A percentile compares a stretch with the other conserved stretches of the same genome.
phyloP scores from a whole-genome alignment of 2,113 vertebrate genomes.

The Scartelaos histophorus region DNA sequence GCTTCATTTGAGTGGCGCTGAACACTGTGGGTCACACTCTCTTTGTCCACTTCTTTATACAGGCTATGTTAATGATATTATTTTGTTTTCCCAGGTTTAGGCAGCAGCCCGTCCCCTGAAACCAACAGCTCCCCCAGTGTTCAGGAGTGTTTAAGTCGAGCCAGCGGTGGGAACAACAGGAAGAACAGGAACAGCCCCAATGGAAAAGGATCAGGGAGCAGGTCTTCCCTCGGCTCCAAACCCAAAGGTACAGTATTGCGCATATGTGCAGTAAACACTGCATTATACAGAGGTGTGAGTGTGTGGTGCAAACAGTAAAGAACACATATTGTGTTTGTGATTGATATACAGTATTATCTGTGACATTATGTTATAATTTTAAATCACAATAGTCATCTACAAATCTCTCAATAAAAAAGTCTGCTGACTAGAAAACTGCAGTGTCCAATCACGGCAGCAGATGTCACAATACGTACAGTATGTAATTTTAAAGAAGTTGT shows the following conservation, averaged over 20 bases:
- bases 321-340: no score
- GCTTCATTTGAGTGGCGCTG: no score
- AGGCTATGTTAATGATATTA: constrained; percentile 2
- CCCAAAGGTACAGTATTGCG: constrained; percentile 54
- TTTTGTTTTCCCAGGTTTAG: constrained; percentile 46
- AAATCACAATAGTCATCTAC: no score
- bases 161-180: neutral
- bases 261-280: neutral
- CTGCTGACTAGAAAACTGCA: no score
- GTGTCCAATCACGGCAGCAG: no score
- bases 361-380: no score
- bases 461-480: no score
- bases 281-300: neutral
- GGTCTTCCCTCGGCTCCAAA: constrained; percentile 52
- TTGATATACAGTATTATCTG: no score
- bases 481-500: no score
- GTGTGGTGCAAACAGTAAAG: neutral
- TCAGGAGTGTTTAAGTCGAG: constrained; percentile 65
- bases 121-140: constrained; percentile 38
- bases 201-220: constrained; percentile 58
- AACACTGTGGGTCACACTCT: no score
- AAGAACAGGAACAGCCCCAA: constrained; percentile 53
- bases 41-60: no score
- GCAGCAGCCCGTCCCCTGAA: constrained; percentile 22
- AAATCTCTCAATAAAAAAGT: no score